Evolutionary conservation across 1,140 invertebrate genomes (phyloP).

Genomic region (Epicauta chinensis): DNA sequence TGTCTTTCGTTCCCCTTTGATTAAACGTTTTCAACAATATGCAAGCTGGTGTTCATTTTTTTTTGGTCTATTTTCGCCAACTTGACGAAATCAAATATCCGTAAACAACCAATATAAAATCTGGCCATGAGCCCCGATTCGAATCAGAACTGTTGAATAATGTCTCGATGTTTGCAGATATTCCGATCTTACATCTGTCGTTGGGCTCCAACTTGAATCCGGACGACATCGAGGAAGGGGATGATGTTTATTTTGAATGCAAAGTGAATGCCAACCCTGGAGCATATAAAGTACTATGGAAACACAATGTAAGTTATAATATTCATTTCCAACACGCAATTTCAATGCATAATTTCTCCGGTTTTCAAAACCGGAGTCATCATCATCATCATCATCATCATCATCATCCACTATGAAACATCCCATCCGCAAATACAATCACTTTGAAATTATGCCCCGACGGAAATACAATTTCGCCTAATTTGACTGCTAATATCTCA

Average conservation of each 20-base stretch:
- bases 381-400: too few relatives aligned
- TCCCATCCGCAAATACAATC: too few relatives aligned
- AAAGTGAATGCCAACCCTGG: conserved; percentile 77
- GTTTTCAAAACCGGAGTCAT: too few relatives aligned
- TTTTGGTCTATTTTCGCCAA: not conserved
- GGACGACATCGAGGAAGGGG: conserved; percentile 80
- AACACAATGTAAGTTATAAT: conserved; percentile 76
- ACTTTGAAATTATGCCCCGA: not conserved
- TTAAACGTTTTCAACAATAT: not conserved
- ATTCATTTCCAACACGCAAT: conserved; percentile 17
- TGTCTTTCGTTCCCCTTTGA: not conserved
- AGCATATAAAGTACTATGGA: conserved; percentile 85
- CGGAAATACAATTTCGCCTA: conserved; percentile 11
- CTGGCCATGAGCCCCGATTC: conserved; percentile 20
- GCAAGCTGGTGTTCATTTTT: not conserved
- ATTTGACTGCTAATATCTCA: conserved; percentile 15
- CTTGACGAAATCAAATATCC: conserved; percentile 18
- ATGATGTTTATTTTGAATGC: conserved; percentile 88
- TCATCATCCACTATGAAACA: not conserved
- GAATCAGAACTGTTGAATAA: too few relatives aligned
- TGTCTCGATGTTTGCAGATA: conserved; percentile 53
- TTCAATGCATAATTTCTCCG: conserved; percentile 15
- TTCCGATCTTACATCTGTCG: conserved; percentile 65
- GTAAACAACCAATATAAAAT: conserved; percentile 28
- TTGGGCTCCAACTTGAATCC: conserved; percentile 80